A percentile compares a stretch with the other conserved stretches of the same genome.
Conservation (phyloP, 1,140 invertebrate genomes). For the Frieseomelitta varia region DNA sequence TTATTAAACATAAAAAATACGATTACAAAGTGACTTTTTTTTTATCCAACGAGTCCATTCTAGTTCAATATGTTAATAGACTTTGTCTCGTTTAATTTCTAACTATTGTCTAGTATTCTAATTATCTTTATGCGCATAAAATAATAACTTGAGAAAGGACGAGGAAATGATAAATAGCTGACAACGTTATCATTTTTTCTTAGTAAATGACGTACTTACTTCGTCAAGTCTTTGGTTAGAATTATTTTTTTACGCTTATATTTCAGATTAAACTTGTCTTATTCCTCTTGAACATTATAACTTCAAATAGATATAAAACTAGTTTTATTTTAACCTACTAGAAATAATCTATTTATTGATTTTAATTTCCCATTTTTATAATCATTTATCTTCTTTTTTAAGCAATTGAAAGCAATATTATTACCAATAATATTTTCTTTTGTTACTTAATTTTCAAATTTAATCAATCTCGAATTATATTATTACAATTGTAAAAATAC, state of each 20-base stretch:
- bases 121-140: background rate
- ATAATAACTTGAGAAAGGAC: background rate
- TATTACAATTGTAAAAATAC: background rate
- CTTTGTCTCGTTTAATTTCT: background rate
- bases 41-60: background rate
- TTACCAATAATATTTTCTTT: background rate
- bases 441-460: background rate
- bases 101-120: background rate
- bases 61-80: background rate
- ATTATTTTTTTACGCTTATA: background rate
- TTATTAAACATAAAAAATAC: background rate
- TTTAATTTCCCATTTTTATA: background rate
- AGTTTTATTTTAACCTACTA: background rate
- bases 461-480: background rate
- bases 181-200: slow-evolving; percentile 20
- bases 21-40: background rate
- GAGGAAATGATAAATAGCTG: slow-evolving; percentile 21
- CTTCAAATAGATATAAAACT: background rate
- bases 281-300: background rate
- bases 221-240: background rate
- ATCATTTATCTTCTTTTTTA: background rate
- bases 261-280: background rate
- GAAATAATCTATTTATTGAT: background rate
- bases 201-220: slow-evolving; percentile 9
- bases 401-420: too few species aligned